A percentile compares a stretch with the other conserved stretches of the same genome.
phyloP scores from a whole-genome alignment of 1,140 invertebrate species.

The Grapholita molesta region DNA sequence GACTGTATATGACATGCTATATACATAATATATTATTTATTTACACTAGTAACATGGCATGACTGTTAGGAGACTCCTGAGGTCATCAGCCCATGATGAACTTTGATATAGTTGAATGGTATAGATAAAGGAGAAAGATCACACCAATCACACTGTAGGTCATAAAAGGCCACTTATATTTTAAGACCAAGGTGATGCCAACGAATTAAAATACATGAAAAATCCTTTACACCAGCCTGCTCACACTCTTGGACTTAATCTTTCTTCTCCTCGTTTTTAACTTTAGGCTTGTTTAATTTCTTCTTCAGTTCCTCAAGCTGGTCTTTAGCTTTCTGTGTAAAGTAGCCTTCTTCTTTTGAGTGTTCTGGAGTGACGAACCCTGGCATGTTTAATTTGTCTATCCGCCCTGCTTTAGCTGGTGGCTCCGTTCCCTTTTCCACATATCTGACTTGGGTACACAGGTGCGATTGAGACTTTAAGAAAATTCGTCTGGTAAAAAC shows the following conservation, averaged over 20 bases:
- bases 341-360: conserved; percentile 15
- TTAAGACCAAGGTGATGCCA: too few species aligned
- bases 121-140: too few species aligned
- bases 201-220: too few species aligned
- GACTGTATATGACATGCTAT: too few species aligned
- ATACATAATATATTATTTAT: too few species aligned
- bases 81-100: too few species aligned
- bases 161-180: too few species aligned
- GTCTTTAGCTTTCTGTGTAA: conserved; percentile 3
- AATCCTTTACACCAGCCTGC: too few species aligned
- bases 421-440: not conserved
- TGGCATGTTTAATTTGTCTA: not conserved
- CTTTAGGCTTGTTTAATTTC: conserved; percentile 11
- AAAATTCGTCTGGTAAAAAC: not conserved
- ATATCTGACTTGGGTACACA: not conserved
- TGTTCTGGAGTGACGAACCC: not conserved
- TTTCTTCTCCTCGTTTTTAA: not conserved
- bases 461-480: not conserved
- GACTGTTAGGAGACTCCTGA: too few species aligned
- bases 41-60: too few species aligned
- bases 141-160: too few species aligned
- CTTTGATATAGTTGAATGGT: too few species aligned
- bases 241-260: not conserved
- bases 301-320: conserved; percentile 12
- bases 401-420: not conserved